Conservation (phyloP, 2,797 vertebrate genomes). For the Centroberyx gerrardi region DNA sequence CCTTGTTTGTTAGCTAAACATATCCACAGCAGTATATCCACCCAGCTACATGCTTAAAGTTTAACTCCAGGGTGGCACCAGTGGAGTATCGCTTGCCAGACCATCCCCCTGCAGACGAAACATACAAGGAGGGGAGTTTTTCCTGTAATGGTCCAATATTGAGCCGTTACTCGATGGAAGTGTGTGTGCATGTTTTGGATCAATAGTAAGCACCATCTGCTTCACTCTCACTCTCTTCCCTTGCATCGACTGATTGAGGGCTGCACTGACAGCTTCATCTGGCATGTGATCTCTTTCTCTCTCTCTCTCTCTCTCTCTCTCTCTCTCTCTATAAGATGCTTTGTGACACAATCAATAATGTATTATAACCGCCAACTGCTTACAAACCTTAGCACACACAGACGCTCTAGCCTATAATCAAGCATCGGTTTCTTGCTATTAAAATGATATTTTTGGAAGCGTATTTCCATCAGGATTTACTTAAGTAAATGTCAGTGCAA, state of each 20-base stretch:
- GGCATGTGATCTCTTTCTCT: conserved; percentile 62
- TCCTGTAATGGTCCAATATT: conserved; percentile 66
- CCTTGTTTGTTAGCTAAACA: neutral
- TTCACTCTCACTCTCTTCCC: conserved; percentile 52
- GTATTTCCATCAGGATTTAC: conserved; percentile 33
- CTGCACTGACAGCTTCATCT: conserved; percentile 79
- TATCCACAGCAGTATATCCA: neutral
- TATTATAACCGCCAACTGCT: conserved; percentile 62
- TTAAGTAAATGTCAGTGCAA: conserved; percentile 37
- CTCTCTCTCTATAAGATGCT: conserved; percentile 37
- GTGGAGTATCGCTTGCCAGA: conserved; percentile 10
- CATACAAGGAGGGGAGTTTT: conserved; percentile 50
- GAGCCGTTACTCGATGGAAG: conserved; percentile 67
- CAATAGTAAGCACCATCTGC: conserved; percentile 76
- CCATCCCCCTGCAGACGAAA: conserved; percentile 47
- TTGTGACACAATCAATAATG: conserved; percentile 70
- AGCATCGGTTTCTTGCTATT: conserved; percentile 8
- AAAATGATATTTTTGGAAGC: conserved; percentile 31
- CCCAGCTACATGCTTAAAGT: no score
- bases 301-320: conserved; percentile 18
- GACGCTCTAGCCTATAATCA: conserved; percentile 15
- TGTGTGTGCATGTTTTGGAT: conserved; percentile 70
- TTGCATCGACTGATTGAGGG: conserved; percentile 73
- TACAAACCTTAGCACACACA: conserved; percentile 47
- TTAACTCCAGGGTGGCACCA: conserved; percentile 16